Base-by-base conservation (phyloP, 1,140 invertebrate genomes). In the Carcinoscorpius rotundicauda region DNA sequence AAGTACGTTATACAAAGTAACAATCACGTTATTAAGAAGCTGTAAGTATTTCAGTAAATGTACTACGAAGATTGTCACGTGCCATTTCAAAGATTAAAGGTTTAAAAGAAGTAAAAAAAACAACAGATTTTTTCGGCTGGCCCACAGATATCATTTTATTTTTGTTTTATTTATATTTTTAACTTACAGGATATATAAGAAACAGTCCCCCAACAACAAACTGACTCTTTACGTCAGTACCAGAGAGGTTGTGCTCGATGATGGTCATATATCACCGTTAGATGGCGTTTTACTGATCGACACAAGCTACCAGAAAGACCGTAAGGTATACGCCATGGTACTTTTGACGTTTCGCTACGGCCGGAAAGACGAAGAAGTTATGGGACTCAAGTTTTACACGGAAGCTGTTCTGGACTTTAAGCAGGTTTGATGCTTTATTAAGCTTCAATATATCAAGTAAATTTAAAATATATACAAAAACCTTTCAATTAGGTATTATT, bases 301-400 rank as follows among this genome's bases (percentile, higher is more conserved):
- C 72, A 84, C 87, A 0, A 87, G 87, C n/a, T 83, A 83, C 70
- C 74, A 88, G n/a, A 82, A 84, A 62, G 83, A 83, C 70, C 85
- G 84, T 73, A 88, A 88, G 74, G 83, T 91, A 49, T 91, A 85
- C 73, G 88, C 87, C 57, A 87, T 92, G 78, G 82, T 93, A 58
- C 89, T 88, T 1, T 75, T 92, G 62, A 91, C 87, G 50, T 93
- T 92, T 75, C 87, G 90, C 60, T 93, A 93, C 72, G 90, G 91
- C 0, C 78, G 90, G 53, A 90, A 93, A 78, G 90, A 94, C 74
- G 90, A 93, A 74, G 90, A 94, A 76, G 89, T 92, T 6, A 92
- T 94, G 88, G 91, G 91, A 0, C 78, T 94, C 64, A 89, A 89
- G 75, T 93, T 94, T 77, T 70, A 67, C 52, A 70, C 69, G 5